Evolutionary conservation across 2,888 invertebrate species (phyloP).

Genomic region (Ophioninae sp.): DNA sequence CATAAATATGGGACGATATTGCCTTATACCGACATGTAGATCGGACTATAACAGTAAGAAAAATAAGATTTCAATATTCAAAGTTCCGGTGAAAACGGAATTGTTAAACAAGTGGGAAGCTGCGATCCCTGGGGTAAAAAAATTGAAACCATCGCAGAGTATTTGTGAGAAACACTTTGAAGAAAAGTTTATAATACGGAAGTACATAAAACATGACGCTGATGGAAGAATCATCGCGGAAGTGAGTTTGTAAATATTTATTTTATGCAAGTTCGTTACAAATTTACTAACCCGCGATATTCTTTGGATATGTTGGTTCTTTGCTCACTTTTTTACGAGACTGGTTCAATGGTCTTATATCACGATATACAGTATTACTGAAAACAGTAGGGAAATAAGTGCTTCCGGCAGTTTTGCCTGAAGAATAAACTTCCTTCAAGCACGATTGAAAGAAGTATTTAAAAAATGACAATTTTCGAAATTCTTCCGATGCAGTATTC

Average conservation of each 20-base stretch:
- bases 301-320: too few species aligned
- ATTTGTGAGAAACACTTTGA: slow-evolving; percentile 32
- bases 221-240: slow-evolving; percentile 30
- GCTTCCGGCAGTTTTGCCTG: too few species aligned
- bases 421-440: too few species aligned
- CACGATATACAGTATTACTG: too few species aligned
- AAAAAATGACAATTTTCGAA: neutral
- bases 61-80: slow-evolving; percentile 19
- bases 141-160: slow-evolving; percentile 14
- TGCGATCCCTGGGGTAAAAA: neutral
- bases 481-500: neutral
- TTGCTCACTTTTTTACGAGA: too few species aligned
- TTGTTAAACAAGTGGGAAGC: slow-evolving; percentile 9
- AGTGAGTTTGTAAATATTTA: slow-evolving; percentile 12
- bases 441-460: too few species aligned
- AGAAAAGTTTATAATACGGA: slow-evolving; percentile 22
- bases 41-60: neutral
- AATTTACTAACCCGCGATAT: too few species aligned
- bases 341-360: too few species aligned
- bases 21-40: slow-evolving; percentile 7
- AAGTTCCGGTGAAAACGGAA: slow-evolving; percentile 16
- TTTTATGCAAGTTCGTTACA: neutral
- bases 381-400: too few species aligned
- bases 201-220: slow-evolving; percentile 28
- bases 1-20: slow-evolving; percentile 8